Evolutionary conservation across 1,140 invertebrate genomes (phyloP), one percentile per base, ranked within the genome.

Genomic region (Odontomachus brunneus): DNA sequence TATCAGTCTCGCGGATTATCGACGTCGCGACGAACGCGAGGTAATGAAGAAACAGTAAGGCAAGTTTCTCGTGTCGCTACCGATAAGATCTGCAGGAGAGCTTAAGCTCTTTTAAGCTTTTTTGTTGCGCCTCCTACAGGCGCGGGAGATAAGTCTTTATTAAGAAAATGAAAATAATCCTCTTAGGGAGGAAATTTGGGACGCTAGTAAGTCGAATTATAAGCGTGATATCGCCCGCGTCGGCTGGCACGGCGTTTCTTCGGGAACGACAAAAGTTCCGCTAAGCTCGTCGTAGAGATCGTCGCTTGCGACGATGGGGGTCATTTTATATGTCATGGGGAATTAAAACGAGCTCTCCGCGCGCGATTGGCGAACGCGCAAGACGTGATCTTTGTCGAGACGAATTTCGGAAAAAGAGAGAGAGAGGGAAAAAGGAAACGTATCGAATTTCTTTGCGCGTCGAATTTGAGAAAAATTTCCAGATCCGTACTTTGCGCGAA

Each of bases 401-500:
- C 3, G 17, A 44, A 44, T 44, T 44, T 24, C 4, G n/a, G 48
- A 7, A 3, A 5, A 5, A 29, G 63, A 67, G 14, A 4, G 2
- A 14, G 29, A 22, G 4, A 49, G 19, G 51, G 3, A 11, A n/a
- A 29, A n/a, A 19, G 4, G 15, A 17, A 1, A 14, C 7, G n/a
- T 51, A 17, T 83, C 53, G 38, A 2, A 5, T 53, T 26, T 11
- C 62, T 17, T 57, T 15, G 33, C 67, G 19, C 15, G 14, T 22
- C 19, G 67, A 53, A 67, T 65, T 48, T 44, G 9, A 19, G 24
- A 49, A 65, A 72, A 65, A 72, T 71, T 84, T 60, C 24, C 24
- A 29, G 51, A 73, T 57, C 53, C 65, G 53, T 53, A 57, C 71
- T 49, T 71, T 38, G 57, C 63, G 24, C 15, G 24, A 57, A 33